A percentile compares a stretch with the other conserved stretches of the same genome.
phyloP scores from a whole-genome alignment of 2,113 vertebrate genomes.

The Hypanus sabinus region DNA sequence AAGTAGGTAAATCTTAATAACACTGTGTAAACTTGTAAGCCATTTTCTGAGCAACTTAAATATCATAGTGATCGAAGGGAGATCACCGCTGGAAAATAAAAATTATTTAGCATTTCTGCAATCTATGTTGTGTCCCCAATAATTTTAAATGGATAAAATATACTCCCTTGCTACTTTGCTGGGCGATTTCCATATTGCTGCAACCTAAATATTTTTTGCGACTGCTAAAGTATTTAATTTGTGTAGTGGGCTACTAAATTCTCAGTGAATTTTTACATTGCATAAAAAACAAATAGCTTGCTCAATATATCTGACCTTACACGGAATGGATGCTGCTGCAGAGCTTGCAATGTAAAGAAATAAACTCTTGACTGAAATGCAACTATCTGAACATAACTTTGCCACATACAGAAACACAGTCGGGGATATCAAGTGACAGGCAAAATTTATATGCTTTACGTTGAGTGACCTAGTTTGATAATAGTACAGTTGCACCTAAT shows the following conservation, averaged over 20 bases:
- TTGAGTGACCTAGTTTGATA: not conserved
- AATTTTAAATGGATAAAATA: not conserved
- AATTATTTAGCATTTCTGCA: not conserved
- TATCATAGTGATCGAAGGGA: not conserved
- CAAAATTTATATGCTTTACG: not conserved
- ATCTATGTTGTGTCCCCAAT: not conserved
- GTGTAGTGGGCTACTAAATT: not conserved
- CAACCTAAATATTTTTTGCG: not conserved
- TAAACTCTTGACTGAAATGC: not conserved
- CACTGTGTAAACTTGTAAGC: not conserved
- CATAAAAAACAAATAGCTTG: not conserved
- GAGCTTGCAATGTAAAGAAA: not conserved
- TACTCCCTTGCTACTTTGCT: not conserved
- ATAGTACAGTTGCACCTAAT: not conserved
- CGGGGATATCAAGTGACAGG: not conserved
- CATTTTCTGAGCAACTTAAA: not conserved
- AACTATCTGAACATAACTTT: not conserved
- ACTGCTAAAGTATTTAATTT: not conserved
- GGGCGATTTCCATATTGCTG: not conserved
- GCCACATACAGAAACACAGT: not conserved
- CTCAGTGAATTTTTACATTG: not conserved
- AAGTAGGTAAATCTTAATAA: conserved; percentile 7
- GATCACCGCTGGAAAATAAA: not conserved
- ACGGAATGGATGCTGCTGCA: not conserved
- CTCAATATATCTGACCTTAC: not conserved